Base-by-base conservation (phyloP, 1,140 invertebrate species). In the Pachypsylla venusta region DNA sequence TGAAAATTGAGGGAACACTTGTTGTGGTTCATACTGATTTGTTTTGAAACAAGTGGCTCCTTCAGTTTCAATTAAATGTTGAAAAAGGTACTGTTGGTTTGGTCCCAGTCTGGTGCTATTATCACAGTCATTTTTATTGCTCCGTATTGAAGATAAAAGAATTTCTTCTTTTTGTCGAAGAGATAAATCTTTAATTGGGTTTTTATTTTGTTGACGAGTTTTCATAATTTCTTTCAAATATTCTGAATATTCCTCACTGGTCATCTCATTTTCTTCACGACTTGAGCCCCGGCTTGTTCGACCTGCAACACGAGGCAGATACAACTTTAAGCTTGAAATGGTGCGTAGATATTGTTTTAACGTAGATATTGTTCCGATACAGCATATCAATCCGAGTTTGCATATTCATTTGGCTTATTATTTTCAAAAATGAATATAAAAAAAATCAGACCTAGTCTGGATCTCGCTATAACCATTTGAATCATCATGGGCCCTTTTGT, bases 31-130 rank as follows among this genome's bases (percentile, higher is more conserved):
- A n/a, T n/a, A n/a, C n/a, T 48, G 42, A 22, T 48, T n/a, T 3
- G 16, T 19, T n/a, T 22, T 3, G 22, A 22, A 19, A 10, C 42
- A 10, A n/a, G 42, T 19, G 4, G 7, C 4, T 3, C 4, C 42
- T n/a, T n/a, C 5, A 10, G 10, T 16, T 19, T 48, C n/a, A 7
- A 48, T n/a, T 22, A 48, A 22, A 48, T 48, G 42, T 22, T 48
- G n/a, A 22, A 48, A 48, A n/a, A 48, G n/a, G 22, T 48, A 48
- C 42, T 48, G 42, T 48, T 48, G 16, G 42, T 48, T 48, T 48
- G 42, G 42, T 48, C 42, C 42, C 42, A 48, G 42, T 7, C 42
- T n/a, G 42, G 42, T 48, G 42, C 42, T 48, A 19, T 48, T 48
- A 48, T 48, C 42, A 48, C 42, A 48, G 16, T 48, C 42, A n/a